Conservation (phyloP, 2,797 vertebrate genomes). For the Chiloscyllium punctatum region DNA sequence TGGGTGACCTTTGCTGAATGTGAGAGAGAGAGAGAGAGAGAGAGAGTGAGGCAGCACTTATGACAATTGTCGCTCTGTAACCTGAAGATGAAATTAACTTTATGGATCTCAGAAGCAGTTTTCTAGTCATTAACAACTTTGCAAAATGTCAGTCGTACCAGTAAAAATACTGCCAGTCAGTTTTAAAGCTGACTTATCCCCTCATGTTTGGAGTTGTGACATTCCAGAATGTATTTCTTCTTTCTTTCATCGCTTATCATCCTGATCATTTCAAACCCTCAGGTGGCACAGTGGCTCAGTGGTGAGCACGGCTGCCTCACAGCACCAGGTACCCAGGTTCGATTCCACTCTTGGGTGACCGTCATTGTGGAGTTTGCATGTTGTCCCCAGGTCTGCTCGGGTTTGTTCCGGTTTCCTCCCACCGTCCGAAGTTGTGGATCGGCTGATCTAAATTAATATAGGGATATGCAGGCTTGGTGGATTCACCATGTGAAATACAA, state of each 20-base stretch:
- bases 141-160: background rate
- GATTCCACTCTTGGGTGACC: too few species aligned
- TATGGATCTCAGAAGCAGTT: background rate
- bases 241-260: background rate
- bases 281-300: too few species aligned
- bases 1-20: background rate
- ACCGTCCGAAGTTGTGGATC: too few species aligned
- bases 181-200: background rate
- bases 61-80: background rate
- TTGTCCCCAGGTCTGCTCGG: too few species aligned
- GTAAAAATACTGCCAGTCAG: background rate
- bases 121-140: background rate
- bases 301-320: too few species aligned
- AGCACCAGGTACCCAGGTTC: too few species aligned
- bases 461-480: too few species aligned
- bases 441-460: too few species aligned
- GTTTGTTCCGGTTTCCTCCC: too few species aligned
- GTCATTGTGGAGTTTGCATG: too few species aligned
- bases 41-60: background rate
- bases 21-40: background rate
- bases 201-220: background rate
- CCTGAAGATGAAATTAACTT: constrained; percentile 3
- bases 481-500: too few species aligned
- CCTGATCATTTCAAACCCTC: background rate
- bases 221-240: background rate